Evolutionary conservation across 2,888 invertebrate species (phyloP), one percentile per base, ranked within the genome.

Genomic region (Strigamia maritima): DNA sequence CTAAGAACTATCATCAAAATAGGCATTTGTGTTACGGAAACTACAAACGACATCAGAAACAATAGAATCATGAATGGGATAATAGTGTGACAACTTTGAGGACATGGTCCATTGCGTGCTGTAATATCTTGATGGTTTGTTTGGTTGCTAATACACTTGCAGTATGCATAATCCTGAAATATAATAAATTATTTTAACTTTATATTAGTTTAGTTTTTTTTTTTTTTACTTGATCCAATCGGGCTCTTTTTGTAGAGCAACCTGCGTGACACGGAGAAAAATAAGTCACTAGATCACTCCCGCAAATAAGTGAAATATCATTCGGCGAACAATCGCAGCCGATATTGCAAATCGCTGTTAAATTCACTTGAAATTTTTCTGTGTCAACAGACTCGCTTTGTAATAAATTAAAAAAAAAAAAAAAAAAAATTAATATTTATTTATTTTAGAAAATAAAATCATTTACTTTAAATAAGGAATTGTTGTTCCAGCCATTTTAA

Each of bases 21-120:
- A 77, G 97, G 97, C 96, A 97, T 97, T 88, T 97, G 96, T 12
- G 95, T 95, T 82, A 94, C 91, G n/a, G 95, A 95, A 80, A 96
- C 96, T 81, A 95, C 92, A 86, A 95, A 94, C 28, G 96, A 95
- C 94, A 97, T 95, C 87, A 95, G 93, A 89, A 97, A 96, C 49
- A 97, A 90, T 83, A 97, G 89, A 86, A 96, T 93, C 83, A 97
- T 91, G 89, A 97, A 97, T 79, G 96, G 95, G 87, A 94, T 93
- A 84, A 97, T 94, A 82, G 94, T 95, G 86, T 93, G 92, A 87
- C 96, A 97, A 80, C 94, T 92, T 81, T 93, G 93, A 85, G 92
- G 93, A 88, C 97, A 97, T 75, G 94, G 93, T 80, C 96, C 96
- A 80, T 93, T 94, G 54, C 94, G 94, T 79, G 95, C 95, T 14